These are phyloP conservation scores for Apostichopus parvimensis DNA, from an alignment of 35 echinoderm and acorn worm species.

Conservation along the genomic window DNA sequence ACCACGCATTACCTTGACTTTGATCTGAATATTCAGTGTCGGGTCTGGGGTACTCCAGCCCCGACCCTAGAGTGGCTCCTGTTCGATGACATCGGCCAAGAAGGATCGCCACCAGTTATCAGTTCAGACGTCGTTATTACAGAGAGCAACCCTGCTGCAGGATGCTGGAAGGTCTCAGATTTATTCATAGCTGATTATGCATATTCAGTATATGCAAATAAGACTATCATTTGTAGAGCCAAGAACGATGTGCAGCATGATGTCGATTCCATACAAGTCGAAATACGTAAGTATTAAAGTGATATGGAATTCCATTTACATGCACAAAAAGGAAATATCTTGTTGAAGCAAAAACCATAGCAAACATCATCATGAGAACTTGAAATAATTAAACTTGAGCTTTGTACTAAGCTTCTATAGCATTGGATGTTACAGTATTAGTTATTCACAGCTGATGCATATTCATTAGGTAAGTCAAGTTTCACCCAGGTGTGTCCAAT, in stretches of 20 bases:
- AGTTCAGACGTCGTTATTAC: neutral
- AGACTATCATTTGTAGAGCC: neutral
- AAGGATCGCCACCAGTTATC: neutral
- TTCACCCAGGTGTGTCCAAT: too few species aligned
- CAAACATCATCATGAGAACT: too few species aligned
- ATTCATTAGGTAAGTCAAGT: too few species aligned
- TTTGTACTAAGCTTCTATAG: too few species aligned
- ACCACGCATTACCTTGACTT: neutral
- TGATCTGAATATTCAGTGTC: neutral
- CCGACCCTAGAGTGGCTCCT: constrained; percentile 17
- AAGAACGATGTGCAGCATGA: constrained; percentile 14
- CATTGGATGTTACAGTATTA: too few species aligned
- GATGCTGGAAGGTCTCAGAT: constrained; percentile 6
- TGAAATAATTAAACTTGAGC: too few species aligned
- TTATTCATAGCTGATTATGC: neutral
- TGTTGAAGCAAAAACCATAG: too few species aligned
- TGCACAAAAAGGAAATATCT: too few species aligned
- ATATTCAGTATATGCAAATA: constrained; percentile 19
- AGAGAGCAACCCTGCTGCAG: neutral
- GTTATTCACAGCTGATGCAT: too few species aligned
- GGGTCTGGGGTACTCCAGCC: neutral
- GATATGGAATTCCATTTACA: neutral
- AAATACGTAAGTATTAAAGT: neutral
- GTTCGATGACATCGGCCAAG: neutral
- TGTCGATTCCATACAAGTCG: neutral